Base-by-base conservation (phyloP, 2,113 vertebrate species). In the Apteryx owenii region DNA sequence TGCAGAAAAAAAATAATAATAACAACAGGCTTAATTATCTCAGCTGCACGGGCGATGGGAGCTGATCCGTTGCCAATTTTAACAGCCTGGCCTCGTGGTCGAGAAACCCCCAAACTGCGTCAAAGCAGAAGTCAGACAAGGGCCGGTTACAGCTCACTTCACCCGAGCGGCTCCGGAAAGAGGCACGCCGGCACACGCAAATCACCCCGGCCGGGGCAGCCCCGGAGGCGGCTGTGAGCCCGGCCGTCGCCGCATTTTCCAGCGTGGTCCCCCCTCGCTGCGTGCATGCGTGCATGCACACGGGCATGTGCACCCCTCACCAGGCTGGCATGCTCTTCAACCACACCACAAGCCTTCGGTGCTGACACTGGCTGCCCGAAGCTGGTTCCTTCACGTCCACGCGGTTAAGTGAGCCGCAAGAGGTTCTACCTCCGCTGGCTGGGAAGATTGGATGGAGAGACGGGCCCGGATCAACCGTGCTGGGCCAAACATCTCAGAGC, bases 11-110 rank as follows among this genome's bases (percentile, higher is more conserved):
- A 18, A 87, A 56, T 18, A 69, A 10, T 19, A 80, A 54, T 54
- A 96, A 95, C 88, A 98, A 95, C 61, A 95, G 75, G 81, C 61
- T 95, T 88, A 71, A 91, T 91, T 42, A 79, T 75, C 76, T 95
- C 53, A 62, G 76, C 42, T 46, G 71, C 66, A 91, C 3, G 44
- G 76, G 94, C 93, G 95, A 97, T 70, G 90, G 83, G 54, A 89
- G 58, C 78, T 96, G 96, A 97, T 95, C 92, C 12, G 13, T 84
- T 33, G 31, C 89, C 91, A 97, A 96, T 95, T 95, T 97, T 90
- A 89, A 84, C 29, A 92, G 91, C 44, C 95, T 56, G 75, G 79
- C 79, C 56, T 79, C 28, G 78, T 90, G 89, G 95, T 94, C 22
- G 21, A 93, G 91, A 95, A 95, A 96, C 76, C 80, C 93, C 29